These are phyloP conservation scores for Dromaius novaehollandiae DNA, from an alignment of 2,113 vertebrate genomes.

Conservation along the genomic window DNA sequence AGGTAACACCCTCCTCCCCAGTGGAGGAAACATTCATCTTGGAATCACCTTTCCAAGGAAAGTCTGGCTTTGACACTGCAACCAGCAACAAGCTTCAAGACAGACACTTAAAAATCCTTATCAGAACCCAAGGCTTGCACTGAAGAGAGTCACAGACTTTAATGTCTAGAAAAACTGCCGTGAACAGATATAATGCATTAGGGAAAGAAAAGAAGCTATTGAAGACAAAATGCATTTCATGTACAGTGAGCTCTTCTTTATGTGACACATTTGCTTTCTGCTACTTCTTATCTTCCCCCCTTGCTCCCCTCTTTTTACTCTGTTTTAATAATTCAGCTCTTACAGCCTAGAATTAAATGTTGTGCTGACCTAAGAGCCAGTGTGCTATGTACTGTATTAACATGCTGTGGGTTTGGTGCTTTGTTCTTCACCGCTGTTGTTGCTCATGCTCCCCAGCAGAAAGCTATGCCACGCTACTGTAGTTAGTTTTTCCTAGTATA, in stretches of 20 bases:
- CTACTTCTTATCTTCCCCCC: background rate
- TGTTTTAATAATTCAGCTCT: conserved; percentile 11
- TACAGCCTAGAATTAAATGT: background rate
- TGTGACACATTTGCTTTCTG: background rate
- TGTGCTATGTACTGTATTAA: background rate
- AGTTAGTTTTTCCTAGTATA: background rate
- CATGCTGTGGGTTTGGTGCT: background rate
- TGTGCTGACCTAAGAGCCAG: background rate
- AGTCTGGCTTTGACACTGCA: background rate
- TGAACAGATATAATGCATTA: background rate
- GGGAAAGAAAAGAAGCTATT: background rate
- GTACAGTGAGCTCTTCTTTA: background rate
- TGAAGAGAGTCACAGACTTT: background rate
- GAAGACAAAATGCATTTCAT: conserved; percentile 17
- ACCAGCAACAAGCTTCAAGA: background rate
- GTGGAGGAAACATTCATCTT: background rate
- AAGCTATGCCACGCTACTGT: background rate
- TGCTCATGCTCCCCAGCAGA: background rate
- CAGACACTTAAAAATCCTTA: background rate
- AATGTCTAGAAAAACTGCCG: background rate
- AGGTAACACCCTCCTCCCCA: background rate
- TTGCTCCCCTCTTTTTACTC: background rate
- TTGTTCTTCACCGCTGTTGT: background rate
- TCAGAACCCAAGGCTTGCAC: background rate
- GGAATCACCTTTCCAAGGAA: background rate